phyloP scores from a whole-genome alignment of 2,113 vertebrate genomes.

The Petrocephalus zakoni region DNA sequence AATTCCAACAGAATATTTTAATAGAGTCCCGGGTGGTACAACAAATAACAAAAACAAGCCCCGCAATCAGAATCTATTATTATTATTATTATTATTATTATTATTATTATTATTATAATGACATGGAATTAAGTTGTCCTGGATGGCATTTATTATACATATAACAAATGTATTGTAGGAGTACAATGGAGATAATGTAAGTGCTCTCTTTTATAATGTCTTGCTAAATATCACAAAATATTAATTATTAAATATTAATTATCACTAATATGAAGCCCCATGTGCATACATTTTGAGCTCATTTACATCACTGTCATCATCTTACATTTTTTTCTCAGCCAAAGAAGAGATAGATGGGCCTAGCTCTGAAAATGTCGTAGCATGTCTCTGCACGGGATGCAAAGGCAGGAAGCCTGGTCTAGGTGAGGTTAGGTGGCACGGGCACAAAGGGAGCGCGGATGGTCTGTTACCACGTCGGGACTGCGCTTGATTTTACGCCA shows the following conservation, averaged over 20 bases:
- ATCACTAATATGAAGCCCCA: background rate
- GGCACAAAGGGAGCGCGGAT: background rate
- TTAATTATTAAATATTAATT: too few relatives aligned
- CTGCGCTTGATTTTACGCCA: background rate
- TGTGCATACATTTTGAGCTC: background rate
- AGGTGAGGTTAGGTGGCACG: background rate
- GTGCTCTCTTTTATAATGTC: too few relatives aligned
- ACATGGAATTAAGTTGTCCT: background rate
- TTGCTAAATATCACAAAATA: too few relatives aligned
- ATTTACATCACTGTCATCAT: background rate
- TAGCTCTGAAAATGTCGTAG: background rate
- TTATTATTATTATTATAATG: background rate
- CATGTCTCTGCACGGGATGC: background rate
- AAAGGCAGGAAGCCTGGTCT: background rate
- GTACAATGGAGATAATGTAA: background rate
- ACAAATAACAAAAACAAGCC: background rate
- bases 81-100: background rate
- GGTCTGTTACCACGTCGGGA: background rate
- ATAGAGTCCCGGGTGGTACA: background rate
- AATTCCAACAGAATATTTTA: background rate
- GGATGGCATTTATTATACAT: background rate
- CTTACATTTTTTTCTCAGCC: background rate
- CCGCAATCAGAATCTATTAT: background rate
- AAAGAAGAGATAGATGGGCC: background rate
- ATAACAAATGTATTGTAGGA: background rate